These are phyloP conservation scores for Holothuria glaberrima DNA, from an alignment of 35 echinoderm and acorn worm species.

Conservation along the genomic window DNA sequence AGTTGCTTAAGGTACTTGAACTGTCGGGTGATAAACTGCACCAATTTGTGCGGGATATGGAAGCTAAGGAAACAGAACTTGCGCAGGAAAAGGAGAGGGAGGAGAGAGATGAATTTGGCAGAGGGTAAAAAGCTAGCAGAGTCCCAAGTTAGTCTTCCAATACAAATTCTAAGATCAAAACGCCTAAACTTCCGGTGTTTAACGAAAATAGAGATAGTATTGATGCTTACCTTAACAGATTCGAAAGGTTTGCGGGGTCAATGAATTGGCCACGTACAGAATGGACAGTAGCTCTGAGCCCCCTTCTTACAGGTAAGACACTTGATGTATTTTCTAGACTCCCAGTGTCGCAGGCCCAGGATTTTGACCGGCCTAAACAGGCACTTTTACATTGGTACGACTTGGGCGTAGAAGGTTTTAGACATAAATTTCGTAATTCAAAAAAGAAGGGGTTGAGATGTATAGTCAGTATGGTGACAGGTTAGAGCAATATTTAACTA, in stretches of 20 bases:
- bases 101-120: no score
- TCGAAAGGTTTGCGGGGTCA: slow-evolving; percentile 57
- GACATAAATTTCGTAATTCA: slow-evolving; percentile 53
- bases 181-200: slow-evolving; percentile 32
- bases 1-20: no score
- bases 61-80: no score
- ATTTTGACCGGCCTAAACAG: slow-evolving; percentile 38
- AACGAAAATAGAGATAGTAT: slow-evolving; percentile 60
- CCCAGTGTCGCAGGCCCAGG: slow-evolving; percentile 25
- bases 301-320: slow-evolving; percentile 55
- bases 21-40: no score
- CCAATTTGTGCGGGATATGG: no score
- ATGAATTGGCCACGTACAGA: slow-evolving; percentile 7
- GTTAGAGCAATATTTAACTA: slow-evolving; percentile 31
- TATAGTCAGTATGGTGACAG: slow-evolving; percentile 45
- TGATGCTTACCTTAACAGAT: slow-evolving; percentile 51
- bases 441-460: slow-evolving; percentile 25
- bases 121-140: background rate
- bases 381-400: slow-evolving; percentile 60
- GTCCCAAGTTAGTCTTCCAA: no score
- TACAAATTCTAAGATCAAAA: background rate
- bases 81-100: background rate
- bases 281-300: slow-evolving; percentile 51
- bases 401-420: slow-evolving; percentile 66
- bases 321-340: slow-evolving; percentile 45